Evolutionary conservation across 2,113 vertebrate genomes (phyloP).

Genomic region (Delphinapterus leucas): DNA sequence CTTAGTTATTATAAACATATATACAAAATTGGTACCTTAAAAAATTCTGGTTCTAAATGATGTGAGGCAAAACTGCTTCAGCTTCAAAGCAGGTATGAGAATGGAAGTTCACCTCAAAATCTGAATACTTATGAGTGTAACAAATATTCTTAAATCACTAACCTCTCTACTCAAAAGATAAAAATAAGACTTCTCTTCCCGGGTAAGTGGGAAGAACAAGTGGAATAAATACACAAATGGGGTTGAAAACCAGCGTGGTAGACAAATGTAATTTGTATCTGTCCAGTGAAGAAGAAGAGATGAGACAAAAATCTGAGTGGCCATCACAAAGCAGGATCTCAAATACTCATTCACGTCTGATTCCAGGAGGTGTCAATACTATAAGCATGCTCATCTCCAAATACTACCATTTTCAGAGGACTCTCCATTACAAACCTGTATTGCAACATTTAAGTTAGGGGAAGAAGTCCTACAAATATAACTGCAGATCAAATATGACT

Average conservation of each 20-base stretch:
- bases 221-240: not conserved
- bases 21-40: not conserved
- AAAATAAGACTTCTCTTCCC: not conserved
- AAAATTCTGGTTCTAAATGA: not conserved
- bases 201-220: not conserved
- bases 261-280: not conserved
- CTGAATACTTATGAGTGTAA: not conserved
- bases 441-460: not conserved
- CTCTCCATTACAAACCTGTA: not conserved
- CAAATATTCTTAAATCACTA: not conserved
- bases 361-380: not conserved
- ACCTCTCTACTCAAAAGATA: not conserved
- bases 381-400: not conserved
- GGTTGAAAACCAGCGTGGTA: not conserved
- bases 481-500: not conserved
- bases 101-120: not conserved
- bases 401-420: not conserved
- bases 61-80: not conserved
- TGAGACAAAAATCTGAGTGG: not conserved
- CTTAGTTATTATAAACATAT: not conserved
- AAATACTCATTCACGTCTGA: not conserved
- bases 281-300: not conserved
- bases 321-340: not conserved
- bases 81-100: not conserved
- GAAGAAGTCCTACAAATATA: not conserved